Base-by-base conservation (phyloP, 1,140 invertebrate genomes). In the Euglossa dilemma region DNA sequence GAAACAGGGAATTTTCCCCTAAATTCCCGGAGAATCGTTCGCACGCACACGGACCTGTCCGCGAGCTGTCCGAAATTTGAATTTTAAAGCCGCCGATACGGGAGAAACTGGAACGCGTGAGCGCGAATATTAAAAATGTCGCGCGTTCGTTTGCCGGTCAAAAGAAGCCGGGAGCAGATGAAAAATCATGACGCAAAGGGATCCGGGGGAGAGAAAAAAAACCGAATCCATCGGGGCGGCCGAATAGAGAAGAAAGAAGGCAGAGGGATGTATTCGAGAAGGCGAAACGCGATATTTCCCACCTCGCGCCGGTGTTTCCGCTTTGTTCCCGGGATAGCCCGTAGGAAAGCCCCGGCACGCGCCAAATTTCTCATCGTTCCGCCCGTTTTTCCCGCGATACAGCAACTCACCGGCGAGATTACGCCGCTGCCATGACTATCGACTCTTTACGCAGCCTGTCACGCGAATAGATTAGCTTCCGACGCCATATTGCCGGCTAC, bases 101-200 rank as follows among this genome's bases (percentile, higher is more conserved):
- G 2, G 12, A 56, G 50, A 52, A 52, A 52, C 36, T 18, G 50
- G 59, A 14, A 23, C 59, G 11, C 28, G 14, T 0, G n/a, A 54
- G 52, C 61, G n/a, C 12, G 70, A 64, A 74, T 81, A 81, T 81
- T 81, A 56, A 80, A 80, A 74, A 64, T 54, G 8, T 54, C 28
- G 25, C 66, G 12, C 16, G 16, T 16, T 69, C 54, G 57, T 67
- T 57, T 43, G 6, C 9, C 45, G 54, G 23, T 71, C 54, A 36
- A 70, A 59, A 56, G 45, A 18, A 20, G 50, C 43, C 5, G 43
- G 36, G 23, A 25, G 23, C 7, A 28, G n/a, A 74, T 74, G 70
- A 64, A 47, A 52, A 81, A 64, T 36, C 70, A 23, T 36, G 52
- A 63, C 25, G 59, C 7, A 16, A 56, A 14, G 28, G 12, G 23